Evolutionary conservation across 30 jellyfish, hydroid and myxozoan species (phyloP).

Genomic region (Calvadosia cruxmelitensis): DNA sequence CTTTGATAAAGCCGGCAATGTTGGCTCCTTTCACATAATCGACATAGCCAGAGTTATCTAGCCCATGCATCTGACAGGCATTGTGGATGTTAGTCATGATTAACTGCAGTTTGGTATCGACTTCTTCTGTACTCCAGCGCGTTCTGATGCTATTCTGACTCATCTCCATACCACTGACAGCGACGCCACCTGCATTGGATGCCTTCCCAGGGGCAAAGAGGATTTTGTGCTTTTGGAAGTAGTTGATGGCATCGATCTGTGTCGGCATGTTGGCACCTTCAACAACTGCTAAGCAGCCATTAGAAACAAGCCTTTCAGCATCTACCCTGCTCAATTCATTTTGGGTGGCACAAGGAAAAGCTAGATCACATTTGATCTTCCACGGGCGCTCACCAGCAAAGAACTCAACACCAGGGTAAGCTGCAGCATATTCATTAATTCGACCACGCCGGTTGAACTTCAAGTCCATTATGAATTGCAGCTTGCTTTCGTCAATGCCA

Average conservation of each 20-base stretch:
- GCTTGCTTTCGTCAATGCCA: conserved; percentile 36
- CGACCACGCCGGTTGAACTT: conserved; percentile 59
- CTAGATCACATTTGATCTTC: conserved; percentile 61
- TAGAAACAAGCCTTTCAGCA: conserved; percentile 45
- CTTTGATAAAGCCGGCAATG: conserved; percentile 70
- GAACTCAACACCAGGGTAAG: conserved; percentile 16
- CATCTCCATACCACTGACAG: conserved; percentile 90
- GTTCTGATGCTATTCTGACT: conserved; percentile 78
- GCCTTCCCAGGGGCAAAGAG: conserved; percentile 89
- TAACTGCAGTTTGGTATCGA: conserved; percentile 46
- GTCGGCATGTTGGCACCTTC: conserved; percentile 97
- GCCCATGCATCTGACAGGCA: conserved; percentile 46
- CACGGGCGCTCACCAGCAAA: conserved; percentile 66
- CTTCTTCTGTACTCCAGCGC: conserved; percentile 65
- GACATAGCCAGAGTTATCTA: conserved; percentile 17
- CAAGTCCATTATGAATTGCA: conserved; percentile 48
- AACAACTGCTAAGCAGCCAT: conserved; percentile 68
- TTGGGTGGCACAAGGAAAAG: conserved; percentile 87
- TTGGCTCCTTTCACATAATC: conserved; percentile 79
- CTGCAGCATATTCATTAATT: conserved; percentile 41
- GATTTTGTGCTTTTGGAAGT: conserved; percentile 32
- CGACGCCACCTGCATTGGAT: conserved; percentile 91
- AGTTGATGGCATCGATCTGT: conserved; percentile 65
- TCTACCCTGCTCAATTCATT: conserved; percentile 46
- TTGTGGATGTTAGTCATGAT: conserved; percentile 59